A percentile compares a stretch with the other conserved stretches of the same genome.
Evolutionary conservation across 1,140 invertebrate genomes (phyloP).

Genomic region (Lasaia peninsularis): DNA sequence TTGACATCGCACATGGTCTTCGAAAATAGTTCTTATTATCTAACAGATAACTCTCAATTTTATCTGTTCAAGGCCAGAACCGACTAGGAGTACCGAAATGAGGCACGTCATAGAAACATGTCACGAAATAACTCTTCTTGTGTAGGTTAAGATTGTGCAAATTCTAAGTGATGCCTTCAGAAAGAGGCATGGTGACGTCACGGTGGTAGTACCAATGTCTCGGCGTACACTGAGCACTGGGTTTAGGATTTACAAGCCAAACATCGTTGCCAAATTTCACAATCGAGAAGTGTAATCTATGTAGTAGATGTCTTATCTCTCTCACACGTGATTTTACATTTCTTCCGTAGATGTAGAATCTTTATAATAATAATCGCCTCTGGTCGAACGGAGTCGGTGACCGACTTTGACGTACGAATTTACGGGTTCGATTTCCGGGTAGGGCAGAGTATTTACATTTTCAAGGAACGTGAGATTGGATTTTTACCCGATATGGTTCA

Average conservation of each 20-base stretch:
- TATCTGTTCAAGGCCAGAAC: constrained; percentile 38
- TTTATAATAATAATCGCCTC: no score
- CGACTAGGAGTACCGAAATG: constrained; percentile 25
- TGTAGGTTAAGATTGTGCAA: constrained; percentile 24
- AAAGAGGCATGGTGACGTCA: constrained; percentile 52
- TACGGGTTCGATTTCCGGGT: no score
- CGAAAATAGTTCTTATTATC: constrained; percentile 22
- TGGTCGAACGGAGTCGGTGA: no score
- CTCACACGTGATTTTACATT: constrained; percentile 15
- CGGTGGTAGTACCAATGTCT: constrained; percentile 32
- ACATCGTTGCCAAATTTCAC: constrained; percentile 64
- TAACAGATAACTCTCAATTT: constrained; percentile 36
- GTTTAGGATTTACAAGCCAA: constrained; percentile 38
- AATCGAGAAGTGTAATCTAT: constrained; percentile 40
- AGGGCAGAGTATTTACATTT: no score
- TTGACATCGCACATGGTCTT: constrained; percentile 22
- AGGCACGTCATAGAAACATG: neutral
- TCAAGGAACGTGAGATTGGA: no score
- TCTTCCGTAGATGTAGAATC: neutral
- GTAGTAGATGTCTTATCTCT: constrained; percentile 27
- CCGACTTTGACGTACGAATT: no score
- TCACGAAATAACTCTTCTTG: no score
- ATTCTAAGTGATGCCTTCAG: constrained; percentile 48
- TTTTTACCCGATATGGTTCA: no score
- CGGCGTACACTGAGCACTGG: constrained; percentile 36